Base-by-base conservation (phyloP, 2,113 vertebrate species). In the Hirundichthys speculiger region DNA sequence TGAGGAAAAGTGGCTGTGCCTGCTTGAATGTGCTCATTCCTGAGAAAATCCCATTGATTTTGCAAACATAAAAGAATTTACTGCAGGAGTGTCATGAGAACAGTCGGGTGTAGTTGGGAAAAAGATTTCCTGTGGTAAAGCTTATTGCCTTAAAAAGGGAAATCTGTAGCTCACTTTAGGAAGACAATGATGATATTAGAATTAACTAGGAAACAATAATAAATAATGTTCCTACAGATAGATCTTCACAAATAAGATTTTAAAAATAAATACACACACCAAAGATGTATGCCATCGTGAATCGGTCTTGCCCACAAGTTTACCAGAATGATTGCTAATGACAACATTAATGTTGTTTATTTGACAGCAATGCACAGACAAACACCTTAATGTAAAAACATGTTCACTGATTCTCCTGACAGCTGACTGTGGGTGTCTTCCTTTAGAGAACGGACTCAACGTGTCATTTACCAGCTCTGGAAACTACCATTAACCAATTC, bases 61-160 rank as follows among this genome's bases (percentile, higher is more conserved):
- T 42, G 75, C 64, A 73, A 76, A 73, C 27, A 64, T 39, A 60
- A 77, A 82, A 77, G 42, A 64, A 64, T 68, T 54, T 64, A 46
- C 55, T 24, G 34, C 27, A 52, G 60, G 54, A 73, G 41, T 13
- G 21, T 73, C 16, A 14, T 52, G 70, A 61, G 24, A 84, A 80
- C 73, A 83, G 72, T 79, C 56, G 12, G 69, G 67, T 42, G 47
- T 20, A 63, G 51, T 42, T 43, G 41, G 51, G 79, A 73, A 67
- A 18, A 42, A 18, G 43, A n/a, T 64, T 58, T 42, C 64, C 48
- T 40, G 18, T 56, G 64, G 59, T 71, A 72, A 82, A 79, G 79
- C 79, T 86, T 90, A 87, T 90, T 86, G 86, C 86, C 65, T 71
- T 66, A 47, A 83, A 84, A 81, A 78, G 43, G 24, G 54, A 79